Conservation (phyloP, 2,888 invertebrate species). For the Heterodera filipjevi region DNA sequence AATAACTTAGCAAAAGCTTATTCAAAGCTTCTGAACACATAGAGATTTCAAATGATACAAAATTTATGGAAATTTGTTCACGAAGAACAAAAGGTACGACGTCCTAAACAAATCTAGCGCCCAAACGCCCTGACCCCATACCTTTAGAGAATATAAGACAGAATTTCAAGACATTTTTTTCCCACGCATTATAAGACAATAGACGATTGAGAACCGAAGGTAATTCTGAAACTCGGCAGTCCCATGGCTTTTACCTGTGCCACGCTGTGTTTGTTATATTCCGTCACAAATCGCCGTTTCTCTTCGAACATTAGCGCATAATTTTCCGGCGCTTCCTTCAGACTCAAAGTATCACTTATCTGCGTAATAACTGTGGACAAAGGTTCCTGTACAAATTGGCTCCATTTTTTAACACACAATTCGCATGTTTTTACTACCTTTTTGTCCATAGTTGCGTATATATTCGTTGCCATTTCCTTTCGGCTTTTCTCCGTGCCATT, state of each 20-base stretch:
- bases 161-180: too few species aligned
- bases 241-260: constrained; percentile 34
- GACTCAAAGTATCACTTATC: constrained; percentile 5
- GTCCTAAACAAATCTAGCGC: too few species aligned
- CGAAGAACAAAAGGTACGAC: too few species aligned
- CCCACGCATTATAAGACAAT: too few species aligned
- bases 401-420: neutral
- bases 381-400: constrained; percentile 24
- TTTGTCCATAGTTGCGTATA: constrained; percentile 37
- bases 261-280: constrained; percentile 34
- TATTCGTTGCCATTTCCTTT: constrained; percentile 11
- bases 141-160: too few species aligned
- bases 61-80: too few species aligned
- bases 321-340: neutral
- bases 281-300: constrained; percentile 31
- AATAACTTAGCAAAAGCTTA: too few species aligned
- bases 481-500: neutral
- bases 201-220: too few species aligned
- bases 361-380: constrained; percentile 26
- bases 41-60: too few species aligned
- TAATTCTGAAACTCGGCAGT: too few species aligned
- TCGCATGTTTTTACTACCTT: neutral
- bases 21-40: too few species aligned
- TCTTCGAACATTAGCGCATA: constrained; percentile 38
- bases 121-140: too few species aligned